Evolutionary conservation across 2,113 vertebrate species (phyloP).

Genomic region (Rattus rattus): DNA sequence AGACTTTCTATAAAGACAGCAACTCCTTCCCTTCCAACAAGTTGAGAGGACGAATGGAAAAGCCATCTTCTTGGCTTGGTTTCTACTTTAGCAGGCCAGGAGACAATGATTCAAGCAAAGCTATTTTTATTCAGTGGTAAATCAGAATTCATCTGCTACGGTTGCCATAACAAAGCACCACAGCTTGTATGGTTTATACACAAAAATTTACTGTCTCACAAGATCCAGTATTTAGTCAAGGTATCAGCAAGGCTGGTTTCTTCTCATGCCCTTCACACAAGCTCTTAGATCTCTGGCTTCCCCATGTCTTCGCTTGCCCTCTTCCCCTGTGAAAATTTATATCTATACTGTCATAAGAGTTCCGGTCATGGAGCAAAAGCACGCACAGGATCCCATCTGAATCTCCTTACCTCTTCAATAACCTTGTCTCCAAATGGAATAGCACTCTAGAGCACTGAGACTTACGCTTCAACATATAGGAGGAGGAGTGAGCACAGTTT

Average conservation of each 20-base stretch:
- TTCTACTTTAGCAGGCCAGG: neutral
- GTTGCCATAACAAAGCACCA: neutral
- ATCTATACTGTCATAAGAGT: neutral
- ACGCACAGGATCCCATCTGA: neutral
- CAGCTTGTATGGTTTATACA: neutral
- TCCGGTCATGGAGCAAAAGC: too few relatives aligned
- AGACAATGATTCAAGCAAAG: neutral
- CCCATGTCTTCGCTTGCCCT: neutral
- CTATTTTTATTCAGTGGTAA: neutral
- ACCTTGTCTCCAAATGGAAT: neutral
- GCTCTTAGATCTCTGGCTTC: neutral
- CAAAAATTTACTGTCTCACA: neutral
- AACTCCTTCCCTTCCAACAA: neutral
- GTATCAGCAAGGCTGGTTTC: neutral
- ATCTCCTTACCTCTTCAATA: neutral
- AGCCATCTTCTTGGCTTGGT: neutral
- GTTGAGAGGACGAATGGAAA: neutral
- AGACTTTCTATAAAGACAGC: neutral
- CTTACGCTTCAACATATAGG: neutral
- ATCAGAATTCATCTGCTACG: neutral
- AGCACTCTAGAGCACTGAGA: neutral
- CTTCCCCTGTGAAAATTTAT: neutral
- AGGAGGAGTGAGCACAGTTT: neutral
- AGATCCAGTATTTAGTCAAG: neutral
- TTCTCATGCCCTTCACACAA: neutral